phyloP scores from a whole-genome alignment of 2,113 vertebrate species.

The Macquaria ambigua region DNA sequence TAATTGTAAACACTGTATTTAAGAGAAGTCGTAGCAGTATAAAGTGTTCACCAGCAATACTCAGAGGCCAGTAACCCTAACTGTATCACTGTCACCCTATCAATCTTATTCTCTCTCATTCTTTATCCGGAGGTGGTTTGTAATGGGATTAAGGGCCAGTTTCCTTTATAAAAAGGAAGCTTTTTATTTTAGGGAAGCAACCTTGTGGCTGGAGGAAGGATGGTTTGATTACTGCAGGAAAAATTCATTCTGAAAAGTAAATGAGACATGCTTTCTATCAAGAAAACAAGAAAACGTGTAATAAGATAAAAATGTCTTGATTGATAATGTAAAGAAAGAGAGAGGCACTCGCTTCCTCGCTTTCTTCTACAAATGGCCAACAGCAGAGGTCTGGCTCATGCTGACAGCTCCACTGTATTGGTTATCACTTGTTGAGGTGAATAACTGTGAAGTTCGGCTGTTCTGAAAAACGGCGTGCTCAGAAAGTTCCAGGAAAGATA shows the following conservation, averaged over 20 bases:
- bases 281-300: neutral
- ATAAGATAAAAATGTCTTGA: neutral
- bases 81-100: neutral
- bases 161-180: neutral
- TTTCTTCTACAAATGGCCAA: neutral
- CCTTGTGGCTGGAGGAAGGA: neutral
- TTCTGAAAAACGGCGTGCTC: neutral
- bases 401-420: neutral
- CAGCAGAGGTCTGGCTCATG: neutral
- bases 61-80: neutral
- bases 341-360: neutral
- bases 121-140: neutral
- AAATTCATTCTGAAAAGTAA: neutral
- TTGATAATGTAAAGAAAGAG: neutral
- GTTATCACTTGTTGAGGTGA: conserved; percentile 19
- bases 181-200: neutral
- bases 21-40: neutral
- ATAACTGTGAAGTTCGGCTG: neutral
- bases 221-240: neutral
- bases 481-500: conserved; percentile 26
- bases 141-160: neutral
- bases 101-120: neutral
- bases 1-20: neutral
- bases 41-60: neutral
- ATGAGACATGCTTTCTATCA: neutral